A percentile compares a stretch with the other conserved stretches of the same genome.
Conservation (phyloP, 2,113 vertebrate species). For the Harpagus bidentatus region DNA sequence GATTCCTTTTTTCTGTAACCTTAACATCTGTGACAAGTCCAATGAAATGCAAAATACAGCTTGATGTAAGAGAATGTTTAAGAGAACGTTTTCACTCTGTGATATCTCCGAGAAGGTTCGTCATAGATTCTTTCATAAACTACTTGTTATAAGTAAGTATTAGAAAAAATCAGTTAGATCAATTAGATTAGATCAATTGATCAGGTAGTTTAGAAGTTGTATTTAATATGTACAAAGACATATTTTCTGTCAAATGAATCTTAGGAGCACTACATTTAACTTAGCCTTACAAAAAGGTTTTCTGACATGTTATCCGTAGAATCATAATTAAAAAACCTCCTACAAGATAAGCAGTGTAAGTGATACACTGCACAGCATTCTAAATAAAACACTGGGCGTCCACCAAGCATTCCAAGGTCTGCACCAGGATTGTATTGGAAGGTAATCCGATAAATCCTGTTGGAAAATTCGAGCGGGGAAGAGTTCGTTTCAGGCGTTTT, state of each 20-base stretch:
- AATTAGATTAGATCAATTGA: constrained; percentile 5
- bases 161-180: neutral
- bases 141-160: neutral
- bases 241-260: constrained; percentile 3
- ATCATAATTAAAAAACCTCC: neutral
- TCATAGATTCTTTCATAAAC: neutral
- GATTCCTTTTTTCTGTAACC: neutral
- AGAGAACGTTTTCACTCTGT: neutral
- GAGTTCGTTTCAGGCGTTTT: neutral
- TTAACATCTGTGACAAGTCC: neutral
- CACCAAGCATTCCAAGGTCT: neutral
- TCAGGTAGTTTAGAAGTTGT: neutral
- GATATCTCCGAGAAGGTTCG: neutral
- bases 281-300: neutral
- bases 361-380: neutral
- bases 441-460: neutral
- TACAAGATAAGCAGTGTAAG: neutral
- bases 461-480: neutral
- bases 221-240: neutral
- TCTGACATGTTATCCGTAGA: neutral
- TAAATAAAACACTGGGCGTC: neutral
- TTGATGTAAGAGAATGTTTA: neutral
- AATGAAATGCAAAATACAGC: neutral
- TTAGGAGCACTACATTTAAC: constrained; percentile 18
- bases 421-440: neutral